A percentile compares a stretch with the other conserved stretches of the same genome.
Conservation (phyloP, 2,888 invertebrate genomes). For the Brenthis hecate region DNA sequence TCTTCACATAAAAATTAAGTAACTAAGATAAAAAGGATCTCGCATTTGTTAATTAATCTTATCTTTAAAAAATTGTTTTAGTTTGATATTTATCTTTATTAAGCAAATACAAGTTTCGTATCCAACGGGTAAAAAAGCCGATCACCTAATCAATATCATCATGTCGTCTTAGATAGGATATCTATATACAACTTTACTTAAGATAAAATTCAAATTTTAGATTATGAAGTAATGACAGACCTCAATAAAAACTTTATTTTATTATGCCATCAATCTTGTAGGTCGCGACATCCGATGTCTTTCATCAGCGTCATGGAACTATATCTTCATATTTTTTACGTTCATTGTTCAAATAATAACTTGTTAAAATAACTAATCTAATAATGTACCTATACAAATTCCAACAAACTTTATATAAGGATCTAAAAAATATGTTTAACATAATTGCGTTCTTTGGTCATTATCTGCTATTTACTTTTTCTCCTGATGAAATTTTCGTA, state of each 20-base stretch:
- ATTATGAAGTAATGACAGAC: conserved; percentile 69
- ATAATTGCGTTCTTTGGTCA: too few species aligned
- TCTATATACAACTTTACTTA: conserved; percentile 72
- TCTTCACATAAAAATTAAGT: conserved; percentile 13
- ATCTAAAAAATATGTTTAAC: too few species aligned
- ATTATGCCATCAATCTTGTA: conserved; percentile 79
- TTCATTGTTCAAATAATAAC: conserved; percentile 1
- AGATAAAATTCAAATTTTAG: conserved; percentile 77
- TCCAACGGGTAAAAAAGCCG: conserved; percentile 33
- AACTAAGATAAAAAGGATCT: conserved; percentile 14
- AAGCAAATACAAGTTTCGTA: conserved; percentile 32
- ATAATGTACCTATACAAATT: too few species aligned
- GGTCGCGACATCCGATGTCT: conserved; percentile 54
- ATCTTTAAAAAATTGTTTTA: conserved; percentile 27
- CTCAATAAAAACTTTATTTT: conserved; percentile 73
- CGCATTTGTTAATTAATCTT: conserved; percentile 25
- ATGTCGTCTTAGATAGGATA: conserved; percentile 69
- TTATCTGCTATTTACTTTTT: too few species aligned
- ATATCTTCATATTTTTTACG: conserved; percentile 26
- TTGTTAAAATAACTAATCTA: not conserved
- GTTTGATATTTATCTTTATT: conserved; percentile 31
- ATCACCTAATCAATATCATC: conserved; percentile 68
- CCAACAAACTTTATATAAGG: too few species aligned
- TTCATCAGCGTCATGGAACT: conserved; percentile 32
- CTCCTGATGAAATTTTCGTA: too few species aligned